Evolutionary conservation across 2,888 invertebrate genomes (phyloP), one percentile per base, ranked within the genome.

Genomic region (Cyclophora punctaria): DNA sequence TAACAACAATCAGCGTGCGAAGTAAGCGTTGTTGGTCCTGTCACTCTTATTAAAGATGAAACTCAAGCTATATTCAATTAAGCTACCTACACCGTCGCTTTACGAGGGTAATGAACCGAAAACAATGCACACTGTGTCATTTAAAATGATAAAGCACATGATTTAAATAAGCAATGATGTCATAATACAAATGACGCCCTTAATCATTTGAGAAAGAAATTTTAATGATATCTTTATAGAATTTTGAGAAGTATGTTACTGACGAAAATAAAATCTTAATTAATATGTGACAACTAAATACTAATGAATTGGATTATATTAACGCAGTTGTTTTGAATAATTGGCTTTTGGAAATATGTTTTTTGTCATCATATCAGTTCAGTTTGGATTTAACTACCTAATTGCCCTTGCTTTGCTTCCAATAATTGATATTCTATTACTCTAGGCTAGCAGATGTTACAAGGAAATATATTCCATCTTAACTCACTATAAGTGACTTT

Each of bases 1-100:
- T 75, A 61, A 60, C 66, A 62, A 78, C 83, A 86, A 85, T 85
- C 87, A 84, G 82, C 84, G 82, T 83, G 85, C 85, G 80, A 86
- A 85, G 84, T 70, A 62, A 73, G 66, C 53, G 69, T 72, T 80
- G 75, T 82, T 82, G 75, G 71, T 77, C 72, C 74, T 72, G 72
- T 73, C 72, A 67, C 61, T 67, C 73, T 72, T 64, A 69, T 80
- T 79, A 74, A 74, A 69, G 63, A 69, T 74, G 83, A 75, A 75
- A 84, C 77, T 75, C 74, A 76, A 86, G 76, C 71, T 71, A 71
- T 71, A 76, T 78, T 78, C 71, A 78, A 84, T 83, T 79, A 74
- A 59, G 52, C 58, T 66, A 71, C 69, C 73, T 73, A 76, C 78
- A 75, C 75, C 75, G 76, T 71, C 65, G 67, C 67, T 69, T 53